A percentile compares a stretch with the other conserved stretches of the same genome.
Evolutionary conservation across 2,797 vertebrate genomes (phyloP).

Genomic region (Scolopax bukidnonensis): DNA sequence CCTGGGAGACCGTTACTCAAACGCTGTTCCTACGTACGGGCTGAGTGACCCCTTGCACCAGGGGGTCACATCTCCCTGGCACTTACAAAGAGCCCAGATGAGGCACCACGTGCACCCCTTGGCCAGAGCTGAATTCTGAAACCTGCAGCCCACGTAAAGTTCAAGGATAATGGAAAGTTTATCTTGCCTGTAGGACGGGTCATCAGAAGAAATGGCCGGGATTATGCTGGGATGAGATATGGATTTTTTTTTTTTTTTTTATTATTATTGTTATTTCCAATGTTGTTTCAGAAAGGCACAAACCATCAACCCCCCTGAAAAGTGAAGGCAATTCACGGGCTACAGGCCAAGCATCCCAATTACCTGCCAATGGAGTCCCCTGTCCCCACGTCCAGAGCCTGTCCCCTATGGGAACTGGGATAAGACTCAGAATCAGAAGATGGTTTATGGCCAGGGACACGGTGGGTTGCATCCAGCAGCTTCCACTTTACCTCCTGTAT

Average conservation of each 20-base stretch:
- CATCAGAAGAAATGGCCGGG: neutral
- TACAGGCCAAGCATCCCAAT: neutral
- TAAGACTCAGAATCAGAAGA: no score
- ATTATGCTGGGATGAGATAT: neutral
- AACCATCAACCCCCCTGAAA: neutral
- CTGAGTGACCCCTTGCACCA: neutral
- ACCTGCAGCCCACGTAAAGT: rapidly evolving
- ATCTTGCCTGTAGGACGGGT: neutral
- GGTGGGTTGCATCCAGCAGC: neutral
- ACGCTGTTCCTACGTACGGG: rapidly evolving
- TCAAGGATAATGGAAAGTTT: neutral
- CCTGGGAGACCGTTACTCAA: no score
- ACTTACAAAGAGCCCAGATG: neutral
- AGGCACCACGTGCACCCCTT: rapidly evolving
- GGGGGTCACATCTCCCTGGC: rapidly evolving
- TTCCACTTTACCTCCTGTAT: rapidly evolving
- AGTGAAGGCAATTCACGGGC: neutral
- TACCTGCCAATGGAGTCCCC: neutral
- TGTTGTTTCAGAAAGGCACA: neutral
- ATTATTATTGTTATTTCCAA: neutral
- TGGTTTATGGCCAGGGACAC: no score
- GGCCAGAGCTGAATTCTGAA: neutral
- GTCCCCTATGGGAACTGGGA: rapidly evolving
- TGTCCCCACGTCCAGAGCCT: neutral
- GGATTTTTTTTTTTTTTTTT: neutral